phyloP scores from a whole-genome alignment of 2,888 invertebrate species.

The Scaptomyza parva region DNA sequence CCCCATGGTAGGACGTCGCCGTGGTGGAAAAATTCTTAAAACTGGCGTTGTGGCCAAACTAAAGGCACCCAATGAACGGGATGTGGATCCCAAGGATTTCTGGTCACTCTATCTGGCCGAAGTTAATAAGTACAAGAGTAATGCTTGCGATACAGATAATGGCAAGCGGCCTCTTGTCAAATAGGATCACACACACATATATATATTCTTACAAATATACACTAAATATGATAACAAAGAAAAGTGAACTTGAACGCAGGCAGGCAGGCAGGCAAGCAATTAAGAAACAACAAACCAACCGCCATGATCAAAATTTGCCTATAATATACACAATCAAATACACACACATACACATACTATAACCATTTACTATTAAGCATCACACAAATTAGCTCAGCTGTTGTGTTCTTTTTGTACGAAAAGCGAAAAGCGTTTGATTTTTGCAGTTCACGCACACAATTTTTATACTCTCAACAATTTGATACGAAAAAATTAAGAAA shows the following conservation, averaged over 20 bases:
- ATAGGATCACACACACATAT: constrained; percentile 85
- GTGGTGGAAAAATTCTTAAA: constrained; percentile 94
- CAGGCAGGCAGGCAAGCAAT: constrained; percentile 33
- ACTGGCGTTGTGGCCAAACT: constrained; percentile 95
- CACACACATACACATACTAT: constrained; percentile 1
- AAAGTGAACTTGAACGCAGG: constrained; percentile 56
- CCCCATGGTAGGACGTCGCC: constrained; percentile 91
- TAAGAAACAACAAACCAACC: too few species aligned
- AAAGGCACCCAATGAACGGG: constrained; percentile 87
- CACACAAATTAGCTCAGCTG: neutral
- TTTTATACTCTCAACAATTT: constrained; percentile 14
- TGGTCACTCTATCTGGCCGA: constrained; percentile 97
- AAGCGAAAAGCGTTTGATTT: neutral
- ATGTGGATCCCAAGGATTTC: constrained; percentile 90
- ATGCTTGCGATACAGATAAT: constrained; percentile 95
- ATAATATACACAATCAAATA: neutral
- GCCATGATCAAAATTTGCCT: too few species aligned
- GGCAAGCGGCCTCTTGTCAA: constrained; percentile 96
- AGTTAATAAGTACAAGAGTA: constrained; percentile 96
- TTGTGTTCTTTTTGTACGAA: constrained; percentile 1
- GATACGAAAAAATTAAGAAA: constrained; percentile 5
- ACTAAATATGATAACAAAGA: too few species aligned
- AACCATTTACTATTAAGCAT: neutral
- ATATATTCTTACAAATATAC: neutral
- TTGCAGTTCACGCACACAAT: neutral